Evolutionary conservation across 2,797 vertebrate genomes (phyloP).

Genomic region (Nyctibius grandis): DNA sequence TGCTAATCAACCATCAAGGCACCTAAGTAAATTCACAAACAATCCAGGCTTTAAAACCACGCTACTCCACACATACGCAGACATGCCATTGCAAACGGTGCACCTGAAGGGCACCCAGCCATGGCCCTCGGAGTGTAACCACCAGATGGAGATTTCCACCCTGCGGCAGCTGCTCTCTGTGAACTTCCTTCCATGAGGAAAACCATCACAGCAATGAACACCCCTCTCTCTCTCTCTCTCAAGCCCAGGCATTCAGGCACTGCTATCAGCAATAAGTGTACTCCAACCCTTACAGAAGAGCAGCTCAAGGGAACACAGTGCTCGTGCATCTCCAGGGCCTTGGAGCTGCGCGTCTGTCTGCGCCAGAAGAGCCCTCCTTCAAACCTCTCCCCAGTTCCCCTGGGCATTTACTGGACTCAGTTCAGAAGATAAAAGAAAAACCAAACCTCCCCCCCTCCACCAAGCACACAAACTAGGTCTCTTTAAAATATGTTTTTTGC

Average conservation of each 20-base stretch:
- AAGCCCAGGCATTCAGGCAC: background rate
- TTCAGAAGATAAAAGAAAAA: background rate
- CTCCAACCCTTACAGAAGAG: background rate
- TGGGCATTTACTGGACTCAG: background rate
- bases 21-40: constrained; percentile 20
- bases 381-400: background rate
- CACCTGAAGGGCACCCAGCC: background rate
- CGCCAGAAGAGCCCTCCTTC: background rate
- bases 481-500: background rate
- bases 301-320: background rate
- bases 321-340: background rate
- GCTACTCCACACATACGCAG: background rate
- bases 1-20: constrained; percentile 32
- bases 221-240: background rate
- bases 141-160: background rate
- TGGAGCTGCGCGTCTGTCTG: rapidly evolving
- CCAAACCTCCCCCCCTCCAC: background rate
- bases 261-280: background rate
- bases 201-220: background rate
- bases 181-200: background rate
- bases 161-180: background rate
- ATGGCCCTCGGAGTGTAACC: rapidly evolving
- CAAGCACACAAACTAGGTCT: constrained; percentile 27
- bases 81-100: background rate
- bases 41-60: background rate